phyloP scores from a whole-genome alignment of 35 echinoderm and acorn worm species.

The Patiria miniata region DNA sequence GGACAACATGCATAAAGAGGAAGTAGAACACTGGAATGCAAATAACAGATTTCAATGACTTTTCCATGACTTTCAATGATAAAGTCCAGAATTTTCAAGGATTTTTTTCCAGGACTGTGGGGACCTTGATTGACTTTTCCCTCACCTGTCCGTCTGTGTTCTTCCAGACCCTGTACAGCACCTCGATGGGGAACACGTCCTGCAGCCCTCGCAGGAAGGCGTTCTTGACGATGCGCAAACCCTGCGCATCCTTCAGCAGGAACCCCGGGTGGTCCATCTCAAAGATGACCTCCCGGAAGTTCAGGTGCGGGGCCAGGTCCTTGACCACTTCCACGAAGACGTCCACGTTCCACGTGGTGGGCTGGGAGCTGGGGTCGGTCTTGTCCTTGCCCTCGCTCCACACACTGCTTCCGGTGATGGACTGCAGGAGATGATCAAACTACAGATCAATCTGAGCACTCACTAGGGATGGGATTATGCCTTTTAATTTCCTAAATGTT shows the following conservation, averaged over 20 bases:
- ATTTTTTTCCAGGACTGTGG: too few relatives aligned
- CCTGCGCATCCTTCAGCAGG: conserved; percentile 69
- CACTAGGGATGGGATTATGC: too few relatives aligned
- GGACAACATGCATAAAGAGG: too few relatives aligned
- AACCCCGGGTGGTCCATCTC: conserved; percentile 87
- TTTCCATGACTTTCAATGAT: too few relatives aligned
- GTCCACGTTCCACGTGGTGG: conserved; percentile 79
- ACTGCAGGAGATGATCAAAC: conserved; percentile 1
- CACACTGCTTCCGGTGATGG: conserved; percentile 72
- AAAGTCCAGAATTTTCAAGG: too few relatives aligned
- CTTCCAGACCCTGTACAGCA: conserved; percentile 84
- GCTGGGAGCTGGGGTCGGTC: conserved; percentile 35
- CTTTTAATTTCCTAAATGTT: too few relatives aligned
- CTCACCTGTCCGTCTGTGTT: conserved; percentile 93
- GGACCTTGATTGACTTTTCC: not conserved
- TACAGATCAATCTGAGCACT: too few relatives aligned
- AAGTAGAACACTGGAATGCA: too few relatives aligned
- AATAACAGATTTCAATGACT: too few relatives aligned
- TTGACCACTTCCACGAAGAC: conserved; percentile 83
- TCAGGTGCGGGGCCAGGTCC: conserved; percentile 85
- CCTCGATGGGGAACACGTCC: conserved; percentile 84
- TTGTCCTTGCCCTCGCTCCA: conserved; percentile 95
- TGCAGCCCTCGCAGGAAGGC: conserved; percentile 67
- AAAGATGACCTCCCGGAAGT: conserved; percentile 83
- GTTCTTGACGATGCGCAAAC: conserved; percentile 78